Conservation (phyloP, 2,797 vertebrate genomes). For the Pangasius macronema region DNA sequence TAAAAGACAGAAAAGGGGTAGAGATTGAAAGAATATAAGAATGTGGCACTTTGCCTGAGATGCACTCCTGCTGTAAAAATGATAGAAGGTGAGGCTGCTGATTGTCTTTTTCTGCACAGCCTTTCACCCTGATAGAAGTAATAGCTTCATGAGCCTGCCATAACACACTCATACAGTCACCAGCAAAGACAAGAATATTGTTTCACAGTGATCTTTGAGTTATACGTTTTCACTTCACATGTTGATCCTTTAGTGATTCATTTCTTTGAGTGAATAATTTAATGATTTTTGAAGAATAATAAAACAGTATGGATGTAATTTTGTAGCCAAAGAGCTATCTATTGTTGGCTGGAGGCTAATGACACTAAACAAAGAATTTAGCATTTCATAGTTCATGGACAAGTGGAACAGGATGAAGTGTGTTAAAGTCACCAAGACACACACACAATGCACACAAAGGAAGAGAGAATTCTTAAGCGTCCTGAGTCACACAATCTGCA, state of each 20-base stretch:
- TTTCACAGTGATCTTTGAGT: background rate
- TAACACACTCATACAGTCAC: background rate
- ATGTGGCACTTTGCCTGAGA: background rate
- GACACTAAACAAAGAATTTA: conserved; percentile 20
- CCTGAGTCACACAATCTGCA: conserved; percentile 13
- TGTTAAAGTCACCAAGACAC: conserved; percentile 13
- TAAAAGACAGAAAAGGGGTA: background rate
- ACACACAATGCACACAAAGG: background rate
- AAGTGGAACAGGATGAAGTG: background rate
- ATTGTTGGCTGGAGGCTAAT: conserved; percentile 21
- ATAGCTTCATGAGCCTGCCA: background rate
- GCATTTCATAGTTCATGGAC: background rate
- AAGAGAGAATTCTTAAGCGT: conserved; percentile 14
- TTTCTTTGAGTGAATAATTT: background rate
- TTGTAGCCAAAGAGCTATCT: background rate
- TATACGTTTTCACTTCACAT: background rate
- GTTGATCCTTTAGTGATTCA: background rate
- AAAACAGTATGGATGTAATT: background rate
- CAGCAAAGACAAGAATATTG: background rate
- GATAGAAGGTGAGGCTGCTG: background rate
- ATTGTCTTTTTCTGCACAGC: background rate
- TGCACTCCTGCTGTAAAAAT: background rate
- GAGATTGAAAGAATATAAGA: background rate
- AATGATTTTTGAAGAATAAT: background rate
- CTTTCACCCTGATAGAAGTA: background rate